phyloP scores from a whole-genome alignment of 1,140 invertebrate species.

The Drosophila guanche region DNA sequence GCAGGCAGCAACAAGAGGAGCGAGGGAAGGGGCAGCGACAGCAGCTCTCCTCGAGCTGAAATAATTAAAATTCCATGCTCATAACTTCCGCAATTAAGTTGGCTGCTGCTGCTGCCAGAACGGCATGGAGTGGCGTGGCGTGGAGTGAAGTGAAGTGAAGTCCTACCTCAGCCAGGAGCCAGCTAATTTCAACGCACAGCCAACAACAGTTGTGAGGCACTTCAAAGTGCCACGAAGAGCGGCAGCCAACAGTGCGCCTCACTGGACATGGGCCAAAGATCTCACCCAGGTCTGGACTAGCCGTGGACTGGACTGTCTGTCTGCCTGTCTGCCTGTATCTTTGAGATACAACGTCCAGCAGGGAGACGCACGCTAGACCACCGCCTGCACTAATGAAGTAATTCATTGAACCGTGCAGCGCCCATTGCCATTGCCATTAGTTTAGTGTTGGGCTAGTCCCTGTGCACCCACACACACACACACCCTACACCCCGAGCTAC shows the following conservation, averaged over 20 bases:
- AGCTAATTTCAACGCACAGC: slow-evolving; percentile 78
- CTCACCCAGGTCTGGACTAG: slow-evolving; percentile 5
- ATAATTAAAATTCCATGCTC: slow-evolving; percentile 82
- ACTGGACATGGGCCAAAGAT: no score
- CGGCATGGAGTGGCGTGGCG: slow-evolving; percentile 9
- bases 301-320: slow-evolving; percentile 19
- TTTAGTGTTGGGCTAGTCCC: slow-evolving; percentile 52
- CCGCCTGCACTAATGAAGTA: slow-evolving; percentile 81
- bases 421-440: slow-evolving; percentile 59
- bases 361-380: slow-evolving; percentile 43
- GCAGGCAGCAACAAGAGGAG: slow-evolving; percentile 9
- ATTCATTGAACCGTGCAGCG: slow-evolving; percentile 78
- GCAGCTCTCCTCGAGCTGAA: slow-evolving; percentile 44
- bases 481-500: slow-evolving; percentile 1
- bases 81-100: slow-evolving; percentile 79
- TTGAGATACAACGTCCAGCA: slow-evolving; percentile 50
- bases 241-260: slow-evolving; percentile 20
- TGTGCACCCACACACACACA: slow-evolving; percentile 29
- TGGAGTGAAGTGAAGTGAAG: slow-evolving; percentile 26
- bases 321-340: slow-evolving; percentile 51
- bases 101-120: slow-evolving; percentile 39
- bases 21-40: slow-evolving; percentile 6
- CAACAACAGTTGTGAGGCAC: slow-evolving; percentile 33
- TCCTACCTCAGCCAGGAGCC: slow-evolving; percentile 41
- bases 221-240: slow-evolving; percentile 32